These are phyloP conservation scores for Suillia variegata DNA, from an alignment of 2,888 invertebrate genomes.

Conservation along the genomic window DNA sequence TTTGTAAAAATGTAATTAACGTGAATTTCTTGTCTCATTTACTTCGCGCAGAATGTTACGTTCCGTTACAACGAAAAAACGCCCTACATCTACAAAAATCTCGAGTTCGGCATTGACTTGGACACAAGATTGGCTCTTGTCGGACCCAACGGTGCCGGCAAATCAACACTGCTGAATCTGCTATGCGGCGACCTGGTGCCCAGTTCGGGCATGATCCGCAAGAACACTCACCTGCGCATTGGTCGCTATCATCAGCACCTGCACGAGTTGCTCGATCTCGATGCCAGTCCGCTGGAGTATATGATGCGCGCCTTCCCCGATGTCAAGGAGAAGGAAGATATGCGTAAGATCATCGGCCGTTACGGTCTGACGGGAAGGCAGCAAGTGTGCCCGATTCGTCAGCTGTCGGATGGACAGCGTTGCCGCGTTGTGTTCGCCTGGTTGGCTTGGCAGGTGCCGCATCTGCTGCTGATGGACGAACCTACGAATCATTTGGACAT, in stretches of 20 bases:
- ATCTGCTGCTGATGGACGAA: constrained; percentile 80
- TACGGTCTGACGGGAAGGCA: constrained; percentile 97
- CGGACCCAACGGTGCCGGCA: constrained; percentile 98
- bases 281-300: constrained; percentile 94
- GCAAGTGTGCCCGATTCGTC: constrained; percentile 70
- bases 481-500: constrained; percentile 97
- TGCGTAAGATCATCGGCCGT: constrained; percentile 98
- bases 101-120: constrained; percentile 98
- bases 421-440: constrained; percentile 99
- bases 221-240: constrained; percentile 96
- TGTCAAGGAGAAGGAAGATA: constrained; percentile 97
- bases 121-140: constrained; percentile 95
- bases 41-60: constrained; percentile 76
- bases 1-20: not conserved
- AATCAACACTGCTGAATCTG: constrained; percentile 95
- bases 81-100: constrained; percentile 93
- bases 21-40: too few relatives aligned
- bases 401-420: constrained; percentile 93
- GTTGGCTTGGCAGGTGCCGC: constrained; percentile 97
- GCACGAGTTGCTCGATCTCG: constrained; percentile 93
- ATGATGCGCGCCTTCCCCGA: constrained; percentile 98
- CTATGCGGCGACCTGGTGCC: constrained; percentile 95
- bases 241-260: constrained; percentile 99
- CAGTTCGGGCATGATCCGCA: constrained; percentile 94
- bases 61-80: constrained; percentile 88